These are phyloP conservation scores for Mesorhabditis spiculigera DNA, from an alignment of 2,888 invertebrate genomes.

Conservation along the genomic window DNA sequence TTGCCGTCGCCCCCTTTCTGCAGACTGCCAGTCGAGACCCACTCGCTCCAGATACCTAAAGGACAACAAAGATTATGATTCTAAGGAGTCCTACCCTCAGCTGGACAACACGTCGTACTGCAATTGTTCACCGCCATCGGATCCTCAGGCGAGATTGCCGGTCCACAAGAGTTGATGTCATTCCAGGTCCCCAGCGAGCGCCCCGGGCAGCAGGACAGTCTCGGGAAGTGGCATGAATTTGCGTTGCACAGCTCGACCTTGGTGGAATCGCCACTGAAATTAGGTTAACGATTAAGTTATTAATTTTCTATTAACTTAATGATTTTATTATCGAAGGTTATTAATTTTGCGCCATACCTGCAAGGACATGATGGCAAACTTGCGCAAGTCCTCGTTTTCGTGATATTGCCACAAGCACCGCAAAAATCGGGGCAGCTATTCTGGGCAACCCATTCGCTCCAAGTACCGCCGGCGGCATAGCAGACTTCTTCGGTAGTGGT, in stretches of 20 bases:
- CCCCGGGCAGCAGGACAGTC: neutral
- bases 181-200: neutral
- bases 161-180: neutral
- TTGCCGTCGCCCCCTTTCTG: no score
- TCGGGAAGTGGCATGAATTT: neutral
- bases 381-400: conserved; percentile 12
- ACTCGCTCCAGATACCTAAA: no score
- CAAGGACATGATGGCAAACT: neutral
- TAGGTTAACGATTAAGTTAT: no score
- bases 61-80: no score
- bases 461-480: conserved; percentile 10
- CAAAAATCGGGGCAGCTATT: conserved; percentile 13
- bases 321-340: neutral
- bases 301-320: no score
- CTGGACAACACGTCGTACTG: neutral
- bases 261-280: neutral
- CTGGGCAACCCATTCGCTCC: conserved; percentile 14
- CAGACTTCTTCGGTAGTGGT: neutral
- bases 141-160: neutral
- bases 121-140: neutral
- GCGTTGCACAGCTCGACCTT: neutral
- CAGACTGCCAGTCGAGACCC: no score
- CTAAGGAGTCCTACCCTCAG: neutral
- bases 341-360: neutral
- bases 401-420: conserved; percentile 14